These are phyloP conservation scores for Drosophila persimilis DNA, from an alignment of 1,140 invertebrate species.

Conservation along the genomic window DNA sequence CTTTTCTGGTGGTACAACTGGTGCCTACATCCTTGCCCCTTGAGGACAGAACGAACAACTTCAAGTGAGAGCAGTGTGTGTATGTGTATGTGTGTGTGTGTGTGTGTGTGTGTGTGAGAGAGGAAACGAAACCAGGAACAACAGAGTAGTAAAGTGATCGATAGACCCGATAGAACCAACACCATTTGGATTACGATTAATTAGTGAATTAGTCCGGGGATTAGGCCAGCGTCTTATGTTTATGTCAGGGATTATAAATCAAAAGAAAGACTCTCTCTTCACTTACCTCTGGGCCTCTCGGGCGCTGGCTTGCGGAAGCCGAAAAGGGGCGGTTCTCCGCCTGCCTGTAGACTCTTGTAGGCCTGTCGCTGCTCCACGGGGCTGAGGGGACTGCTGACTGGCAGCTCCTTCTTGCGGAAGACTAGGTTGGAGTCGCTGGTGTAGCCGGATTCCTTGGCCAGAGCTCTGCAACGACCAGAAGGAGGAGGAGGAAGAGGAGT, in stretches of 20 bases:
- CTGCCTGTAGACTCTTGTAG: constrained; percentile 93
- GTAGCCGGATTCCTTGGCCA: constrained; percentile 93
- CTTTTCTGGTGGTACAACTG: constrained; percentile 11
- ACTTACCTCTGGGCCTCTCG: constrained; percentile 90
- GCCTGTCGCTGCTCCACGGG: constrained; percentile 91
- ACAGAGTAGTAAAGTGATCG: constrained; percentile 28
- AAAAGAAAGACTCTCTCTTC: no score
- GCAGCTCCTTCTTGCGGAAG: constrained; percentile 89
- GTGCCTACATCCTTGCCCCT: constrained; percentile 18
- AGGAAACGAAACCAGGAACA: constrained; percentile 13
- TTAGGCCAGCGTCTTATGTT: constrained; percentile 40
- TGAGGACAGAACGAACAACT: constrained; percentile 39
- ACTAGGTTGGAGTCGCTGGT: constrained; percentile 95
- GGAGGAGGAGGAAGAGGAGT: no score
- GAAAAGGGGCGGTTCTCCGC: constrained; percentile 95
- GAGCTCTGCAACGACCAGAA: constrained; percentile 48
- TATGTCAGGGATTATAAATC: constrained; percentile 24
- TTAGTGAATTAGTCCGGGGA: constrained; percentile 39
- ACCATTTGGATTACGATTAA: constrained; percentile 35
- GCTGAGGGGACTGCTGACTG: constrained; percentile 87
- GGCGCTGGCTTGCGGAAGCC: constrained; percentile 94
- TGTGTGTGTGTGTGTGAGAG: constrained; percentile 15
- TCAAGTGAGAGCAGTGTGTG: constrained; percentile 42
- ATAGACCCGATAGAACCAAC: constrained; percentile 54
- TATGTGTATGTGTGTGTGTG: neutral